A percentile compares a stretch with the other conserved stretches of the same genome.
phyloP scores from a whole-genome alignment of 2,113 vertebrate genomes.

The Percina caprodes region DNA sequence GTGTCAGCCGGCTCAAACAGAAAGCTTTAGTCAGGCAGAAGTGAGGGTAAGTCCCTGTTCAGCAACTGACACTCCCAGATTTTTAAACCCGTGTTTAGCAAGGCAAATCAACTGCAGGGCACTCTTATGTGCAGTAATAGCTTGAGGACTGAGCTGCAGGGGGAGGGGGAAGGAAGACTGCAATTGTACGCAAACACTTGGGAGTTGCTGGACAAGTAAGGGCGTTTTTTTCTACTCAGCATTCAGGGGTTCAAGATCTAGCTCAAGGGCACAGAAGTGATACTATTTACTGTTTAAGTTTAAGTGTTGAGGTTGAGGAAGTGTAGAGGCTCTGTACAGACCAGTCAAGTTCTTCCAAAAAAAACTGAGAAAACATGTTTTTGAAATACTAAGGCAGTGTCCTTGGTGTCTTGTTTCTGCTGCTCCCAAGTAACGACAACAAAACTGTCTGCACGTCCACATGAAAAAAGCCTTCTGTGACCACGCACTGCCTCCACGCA shows the following conservation, averaged over 20 bases:
- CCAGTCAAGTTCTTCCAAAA: no score
- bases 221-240: not conserved
- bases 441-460: no score
- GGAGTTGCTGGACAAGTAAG: constrained; percentile 31
- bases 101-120: constrained; percentile 52
- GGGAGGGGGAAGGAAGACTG: not conserved
- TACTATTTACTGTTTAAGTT: no score
- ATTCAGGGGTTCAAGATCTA: constrained; percentile 5
- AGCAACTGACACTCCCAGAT: constrained; percentile 28
- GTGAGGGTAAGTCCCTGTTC: constrained; percentile 20
- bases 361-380: no score
- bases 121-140: constrained; percentile 17
- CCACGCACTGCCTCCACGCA: no score
- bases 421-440: no score
- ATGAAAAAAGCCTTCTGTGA: no score
- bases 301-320: no score
- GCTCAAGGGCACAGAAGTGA: constrained; percentile 5
- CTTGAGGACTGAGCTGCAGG: not conserved
- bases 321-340: no score
- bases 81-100: constrained; percentile 69
- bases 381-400: no score
- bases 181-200: constrained; percentile 34
- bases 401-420: no score
- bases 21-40: constrained; percentile 36
- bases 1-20: constrained; percentile 38